These are phyloP conservation scores for Achroia grisella DNA, from an alignment of 1,140 invertebrate genomes.

Conservation along the genomic window DNA sequence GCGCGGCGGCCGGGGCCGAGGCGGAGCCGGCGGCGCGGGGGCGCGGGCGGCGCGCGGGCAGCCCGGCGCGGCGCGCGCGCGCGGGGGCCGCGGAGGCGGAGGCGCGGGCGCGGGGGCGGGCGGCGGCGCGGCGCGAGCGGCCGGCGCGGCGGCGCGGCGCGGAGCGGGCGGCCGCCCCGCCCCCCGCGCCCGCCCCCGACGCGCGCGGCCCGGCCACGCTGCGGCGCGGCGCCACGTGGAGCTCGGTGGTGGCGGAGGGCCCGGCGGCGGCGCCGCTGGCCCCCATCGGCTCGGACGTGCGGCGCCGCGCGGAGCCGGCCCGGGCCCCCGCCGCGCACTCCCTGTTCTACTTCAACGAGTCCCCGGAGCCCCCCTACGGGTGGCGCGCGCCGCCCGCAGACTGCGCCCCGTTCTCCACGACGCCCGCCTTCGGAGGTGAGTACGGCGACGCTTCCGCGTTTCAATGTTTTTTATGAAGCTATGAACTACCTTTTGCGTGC, in stretches of 20 bases:
- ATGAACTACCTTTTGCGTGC: too few relatives aligned
- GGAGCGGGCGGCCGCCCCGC: constrained; percentile 1
- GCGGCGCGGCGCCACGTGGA: constrained; percentile 10
- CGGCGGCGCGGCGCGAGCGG: not conserved
- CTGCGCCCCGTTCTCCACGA: constrained; percentile 7
- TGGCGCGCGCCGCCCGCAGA: constrained; percentile 20
- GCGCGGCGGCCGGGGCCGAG: constrained; percentile 6
- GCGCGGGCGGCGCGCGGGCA: not conserved
- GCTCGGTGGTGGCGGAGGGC: constrained; percentile 6
- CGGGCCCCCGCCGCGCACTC: constrained; percentile 24
- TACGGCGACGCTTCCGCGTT: too few relatives aligned
- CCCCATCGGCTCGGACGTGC: constrained; percentile 26
- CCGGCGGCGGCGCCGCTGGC: constrained; percentile 24
- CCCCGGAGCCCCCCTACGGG: constrained; percentile 10
- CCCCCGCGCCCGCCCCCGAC: constrained; percentile 5
- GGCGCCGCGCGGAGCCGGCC: constrained; percentile 25
- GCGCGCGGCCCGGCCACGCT: constrained; percentile 14
- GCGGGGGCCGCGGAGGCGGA: constrained; percentile 3
- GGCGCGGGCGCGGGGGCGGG: not conserved
- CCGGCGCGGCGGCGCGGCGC: constrained; percentile 3
- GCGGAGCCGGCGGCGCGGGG: constrained; percentile 6
- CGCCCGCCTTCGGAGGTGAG: too few relatives aligned
- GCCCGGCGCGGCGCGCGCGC: constrained; percentile 1
- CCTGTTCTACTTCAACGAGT: constrained; percentile 45
- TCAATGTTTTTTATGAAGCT: too few relatives aligned